Evolutionary conservation across 2,113 vertebrate genomes (phyloP), one percentile per base, ranked within the genome.

Genomic region (Eulacestoma nigropectus): DNA sequence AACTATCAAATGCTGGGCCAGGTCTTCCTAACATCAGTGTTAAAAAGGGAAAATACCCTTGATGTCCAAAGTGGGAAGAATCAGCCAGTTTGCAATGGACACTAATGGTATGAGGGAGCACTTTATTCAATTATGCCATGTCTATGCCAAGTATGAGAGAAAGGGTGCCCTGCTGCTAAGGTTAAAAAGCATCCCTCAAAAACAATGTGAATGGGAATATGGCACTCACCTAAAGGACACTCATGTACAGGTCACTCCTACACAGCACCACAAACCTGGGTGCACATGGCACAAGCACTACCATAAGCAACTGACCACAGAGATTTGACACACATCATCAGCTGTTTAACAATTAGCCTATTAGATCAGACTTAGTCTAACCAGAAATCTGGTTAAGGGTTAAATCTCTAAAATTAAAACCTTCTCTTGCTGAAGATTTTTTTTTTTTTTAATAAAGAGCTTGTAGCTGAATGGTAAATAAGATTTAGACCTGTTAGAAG

Each of bases 401-500:
- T 87, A 92, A 82, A 89, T 72, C 37, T 46, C 39, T 72, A 72
- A 68, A 59, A 65, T 87, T 85, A 89, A 88, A 93, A 80, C n/a
- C 64, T 72, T 70, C 50, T 56, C 53, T 68, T 73, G 60, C 9
- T 49, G 41, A 41, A 78, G 52, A 44, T 20, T 74, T 84, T 67
- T 72, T 68, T 76, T 90, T 67, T 76, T 90, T 78, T 74, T 46
- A 62, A 87, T 80, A 67, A 93, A 79, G 84, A 78, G 77, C 70
- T 91, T 94, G 89, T 73, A 94, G 53, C 44, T 75, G 89, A 89
- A 89, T 72, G 49, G 67, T 84, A 95, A 94, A 95, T 89, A 95
- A 96, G 93, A 59, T 76, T 95, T 82, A 96, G 91, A 84, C 62
- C 81, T 93, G 69, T 89, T 95, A 95, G 84, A 87, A 96, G 93